These are phyloP conservation scores for Calidris pygmaea DNA, from an alignment of 2,113 vertebrate species.

Conservation along the genomic window DNA sequence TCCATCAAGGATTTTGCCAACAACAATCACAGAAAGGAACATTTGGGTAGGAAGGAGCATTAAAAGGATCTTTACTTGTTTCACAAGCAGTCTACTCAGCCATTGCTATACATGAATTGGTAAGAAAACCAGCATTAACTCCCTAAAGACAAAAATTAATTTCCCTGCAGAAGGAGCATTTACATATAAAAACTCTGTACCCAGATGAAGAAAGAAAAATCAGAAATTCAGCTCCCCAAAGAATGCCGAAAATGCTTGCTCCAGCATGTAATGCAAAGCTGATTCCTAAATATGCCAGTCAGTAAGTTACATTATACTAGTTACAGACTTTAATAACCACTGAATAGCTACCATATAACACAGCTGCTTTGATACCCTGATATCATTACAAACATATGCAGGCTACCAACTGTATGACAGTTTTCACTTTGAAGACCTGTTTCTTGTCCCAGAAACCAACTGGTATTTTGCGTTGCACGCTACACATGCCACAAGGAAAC, in stretches of 20 bases:
- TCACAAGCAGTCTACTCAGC: not conserved
- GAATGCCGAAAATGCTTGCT: not conserved
- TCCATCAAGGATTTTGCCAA: not conserved
- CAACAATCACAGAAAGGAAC: not conserved
- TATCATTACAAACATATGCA: fast-evolving
- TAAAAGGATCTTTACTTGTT: not conserved
- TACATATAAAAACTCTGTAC: not conserved
- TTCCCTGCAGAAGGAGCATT: not conserved
- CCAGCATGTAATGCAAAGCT: not conserved
- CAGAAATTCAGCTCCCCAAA: not conserved
- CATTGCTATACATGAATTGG: not conserved
- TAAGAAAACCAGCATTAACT: not conserved
- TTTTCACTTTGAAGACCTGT: not conserved
- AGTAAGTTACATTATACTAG: not conserved
- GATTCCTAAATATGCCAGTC: not conserved
- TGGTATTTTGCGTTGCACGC: not conserved
- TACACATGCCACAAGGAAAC: not conserved
- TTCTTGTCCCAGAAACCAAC: not conserved
- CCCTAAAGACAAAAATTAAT: not conserved
- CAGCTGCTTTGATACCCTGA: not conserved
- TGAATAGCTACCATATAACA: not conserved
- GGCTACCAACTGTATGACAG: not conserved
- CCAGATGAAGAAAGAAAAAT: not conserved
- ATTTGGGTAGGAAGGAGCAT: not conserved
- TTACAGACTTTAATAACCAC: not conserved